Conservation (phyloP, 1,140 invertebrate genomes). For the Lepidotrigona ventralis region DNA sequence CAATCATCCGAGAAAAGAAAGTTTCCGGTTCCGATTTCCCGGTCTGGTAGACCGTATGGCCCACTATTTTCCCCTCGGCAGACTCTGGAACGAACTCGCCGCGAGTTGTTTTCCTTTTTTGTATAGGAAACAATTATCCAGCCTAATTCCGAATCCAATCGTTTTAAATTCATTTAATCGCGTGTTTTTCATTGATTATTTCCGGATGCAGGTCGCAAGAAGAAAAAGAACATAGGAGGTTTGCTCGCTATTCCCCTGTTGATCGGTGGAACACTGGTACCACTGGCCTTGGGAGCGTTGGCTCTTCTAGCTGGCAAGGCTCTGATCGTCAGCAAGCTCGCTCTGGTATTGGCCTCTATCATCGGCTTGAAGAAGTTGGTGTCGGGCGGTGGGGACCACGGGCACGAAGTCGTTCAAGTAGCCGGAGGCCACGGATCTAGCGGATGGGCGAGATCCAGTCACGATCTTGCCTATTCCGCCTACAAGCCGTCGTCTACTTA, state of each 20-base stretch:
- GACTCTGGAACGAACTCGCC: no score
- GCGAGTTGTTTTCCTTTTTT: not conserved
- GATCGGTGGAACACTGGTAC: conserved; percentile 88
- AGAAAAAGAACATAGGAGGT: conserved; percentile 85
- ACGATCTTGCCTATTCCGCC: conserved; percentile 77
- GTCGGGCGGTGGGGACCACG: conserved; percentile 82
- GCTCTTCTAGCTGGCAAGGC: conserved; percentile 91
- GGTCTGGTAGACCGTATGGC: conserved; percentile 34
- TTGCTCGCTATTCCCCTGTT: conserved; percentile 88
- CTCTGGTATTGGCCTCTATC: conserved; percentile 89
- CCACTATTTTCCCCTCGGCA: conserved; percentile 1
- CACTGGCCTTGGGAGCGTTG: conserved; percentile 88
- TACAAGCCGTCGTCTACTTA: conserved; percentile 75
- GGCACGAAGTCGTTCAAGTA: conserved; percentile 87
- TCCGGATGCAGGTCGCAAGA: conserved; percentile 81
- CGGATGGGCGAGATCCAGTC: conserved; percentile 77
- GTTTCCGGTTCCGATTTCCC: conserved; percentile 23
- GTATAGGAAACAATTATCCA: no score
- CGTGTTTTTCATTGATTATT: not conserved
- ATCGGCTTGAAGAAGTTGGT: conserved; percentile 91
- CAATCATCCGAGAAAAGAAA: conserved; percentile 29
- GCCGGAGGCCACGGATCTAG: conserved; percentile 83
- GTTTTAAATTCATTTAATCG: not conserved
- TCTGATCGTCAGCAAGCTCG: conserved; percentile 90
- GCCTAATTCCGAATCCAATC: not conserved